A percentile compares a stretch with the other conserved stretches of the same genome.
These are phyloP conservation scores for Allophyes oxyacanthae DNA, from an alignment of 2,888 invertebrate genomes.

Conservation along the genomic window DNA sequence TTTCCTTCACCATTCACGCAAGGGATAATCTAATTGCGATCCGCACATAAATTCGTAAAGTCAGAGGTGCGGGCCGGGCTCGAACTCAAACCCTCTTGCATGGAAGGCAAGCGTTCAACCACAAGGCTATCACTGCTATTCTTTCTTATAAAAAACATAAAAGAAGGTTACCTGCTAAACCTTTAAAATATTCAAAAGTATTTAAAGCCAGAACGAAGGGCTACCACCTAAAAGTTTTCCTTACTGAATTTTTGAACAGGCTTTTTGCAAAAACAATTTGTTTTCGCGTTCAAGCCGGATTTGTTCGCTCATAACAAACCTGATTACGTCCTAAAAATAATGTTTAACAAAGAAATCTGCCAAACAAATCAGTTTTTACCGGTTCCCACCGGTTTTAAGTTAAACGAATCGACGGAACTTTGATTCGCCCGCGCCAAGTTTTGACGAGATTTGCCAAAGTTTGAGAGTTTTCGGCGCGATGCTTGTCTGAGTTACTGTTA, in stretches of 20 bases:
- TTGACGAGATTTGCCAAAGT: slow-evolving; percentile 60
- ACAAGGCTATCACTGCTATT: too few relatives aligned
- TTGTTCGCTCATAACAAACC: slow-evolving; percentile 59
- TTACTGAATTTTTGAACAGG: slow-evolving; percentile 50
- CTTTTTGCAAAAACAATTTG: slow-evolving; percentile 50
- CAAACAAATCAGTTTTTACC: slow-evolving; percentile 61
- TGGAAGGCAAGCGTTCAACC: too few relatives aligned
- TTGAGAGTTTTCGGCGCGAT: slow-evolving; percentile 47
- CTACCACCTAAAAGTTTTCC: slow-evolving; percentile 42
- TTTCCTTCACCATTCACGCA: too few relatives aligned
- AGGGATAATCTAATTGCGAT: too few relatives aligned
- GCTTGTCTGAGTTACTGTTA: slow-evolving; percentile 48
- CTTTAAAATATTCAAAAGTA: slow-evolving; percentile 41
- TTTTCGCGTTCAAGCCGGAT: slow-evolving; percentile 42
- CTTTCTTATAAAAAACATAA: slow-evolving; percentile 3
- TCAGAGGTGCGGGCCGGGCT: too few relatives aligned
- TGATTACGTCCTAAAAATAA: slow-evolving; percentile 65
- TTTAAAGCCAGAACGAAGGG: slow-evolving; percentile 40
- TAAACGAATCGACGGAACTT: slow-evolving; percentile 63
- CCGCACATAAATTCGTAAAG: too few relatives aligned
- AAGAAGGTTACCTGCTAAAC: slow-evolving; percentile 16
- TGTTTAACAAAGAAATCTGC: slow-evolving; percentile 64
- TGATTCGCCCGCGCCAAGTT: slow-evolving; percentile 61
- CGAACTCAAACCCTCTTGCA: too few relatives aligned
- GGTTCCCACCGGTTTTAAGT: slow-evolving; percentile 54